Evolutionary conservation across 2,113 vertebrate species (phyloP).

Genomic region (Pterocles orientalis): DNA sequence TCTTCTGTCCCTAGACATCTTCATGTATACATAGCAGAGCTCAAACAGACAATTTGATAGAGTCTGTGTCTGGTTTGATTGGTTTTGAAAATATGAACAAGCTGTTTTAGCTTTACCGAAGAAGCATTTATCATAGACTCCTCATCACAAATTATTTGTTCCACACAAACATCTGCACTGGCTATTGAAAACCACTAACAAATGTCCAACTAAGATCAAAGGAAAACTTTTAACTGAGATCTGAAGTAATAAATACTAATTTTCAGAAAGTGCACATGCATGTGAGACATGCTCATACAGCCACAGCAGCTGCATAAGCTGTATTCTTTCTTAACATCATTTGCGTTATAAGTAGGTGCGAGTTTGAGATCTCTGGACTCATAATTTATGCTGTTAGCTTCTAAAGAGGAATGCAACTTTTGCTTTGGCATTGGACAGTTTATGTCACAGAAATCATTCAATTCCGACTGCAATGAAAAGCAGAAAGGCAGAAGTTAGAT

Average conservation of each 20-base stretch:
- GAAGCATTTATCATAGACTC: neutral
- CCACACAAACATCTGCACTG: neutral
- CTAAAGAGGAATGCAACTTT: neutral
- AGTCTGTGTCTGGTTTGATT: neutral
- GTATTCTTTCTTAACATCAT: neutral
- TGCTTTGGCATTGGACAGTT: neutral
- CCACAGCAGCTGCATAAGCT: neutral
- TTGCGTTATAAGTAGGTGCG: neutral
- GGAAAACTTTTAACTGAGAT: neutral
- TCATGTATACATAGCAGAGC: neutral
- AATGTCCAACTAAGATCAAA: neutral
- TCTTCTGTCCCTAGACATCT: neutral
- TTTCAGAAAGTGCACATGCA: neutral
- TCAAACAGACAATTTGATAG: neutral
- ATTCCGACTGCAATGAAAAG: neutral
- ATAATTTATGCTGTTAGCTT: neutral
- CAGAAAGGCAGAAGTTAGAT: neutral
- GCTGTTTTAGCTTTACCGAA: neutral
- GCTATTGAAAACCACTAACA: neutral
- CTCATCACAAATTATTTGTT: neutral
- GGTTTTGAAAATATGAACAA: neutral
- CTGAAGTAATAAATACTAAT: neutral
- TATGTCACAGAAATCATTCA: neutral
- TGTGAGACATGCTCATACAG: neutral
- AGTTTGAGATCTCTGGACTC: neutral